Evolutionary conservation across 2,113 vertebrate genomes (phyloP).

Genomic region (Salminus brasiliensis): DNA sequence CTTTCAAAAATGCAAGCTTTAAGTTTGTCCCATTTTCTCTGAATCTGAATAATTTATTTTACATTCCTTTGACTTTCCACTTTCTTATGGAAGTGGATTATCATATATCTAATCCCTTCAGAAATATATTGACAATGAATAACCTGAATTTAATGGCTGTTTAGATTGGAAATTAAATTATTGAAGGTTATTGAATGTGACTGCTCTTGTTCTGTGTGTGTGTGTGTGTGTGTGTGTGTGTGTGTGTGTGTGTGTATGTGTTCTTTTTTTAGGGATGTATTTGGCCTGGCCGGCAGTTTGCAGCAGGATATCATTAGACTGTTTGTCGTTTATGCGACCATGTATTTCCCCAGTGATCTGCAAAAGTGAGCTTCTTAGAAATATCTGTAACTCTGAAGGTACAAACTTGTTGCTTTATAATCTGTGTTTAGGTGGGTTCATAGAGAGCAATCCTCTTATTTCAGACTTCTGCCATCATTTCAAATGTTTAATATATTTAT

Average conservation of each 20-base stretch:
- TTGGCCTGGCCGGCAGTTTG: constrained; percentile 56
- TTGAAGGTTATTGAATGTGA: too few relatives aligned
- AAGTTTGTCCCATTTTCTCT: too few relatives aligned
- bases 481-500: neutral
- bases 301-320: constrained; percentile 54
- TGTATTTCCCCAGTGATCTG: constrained; percentile 68
- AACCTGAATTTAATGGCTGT: too few relatives aligned
- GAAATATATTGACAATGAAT: too few relatives aligned
- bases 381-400: constrained; percentile 60
- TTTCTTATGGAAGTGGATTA: too few relatives aligned
- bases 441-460: too few relatives aligned
- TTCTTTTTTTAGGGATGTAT: constrained; percentile 59
- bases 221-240: neutral
- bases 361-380: constrained; percentile 44
- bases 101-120: too few relatives aligned
- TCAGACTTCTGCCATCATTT: neutral
- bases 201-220: neutral
- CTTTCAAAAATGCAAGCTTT: too few relatives aligned
- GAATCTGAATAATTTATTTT: too few relatives aligned
- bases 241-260: neutral
- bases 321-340: constrained; percentile 51
- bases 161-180: too few relatives aligned
- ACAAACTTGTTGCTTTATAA: constrained; percentile 10
- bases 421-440: neutral
- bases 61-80: too few relatives aligned